Base-by-base conservation (phyloP, 2,113 vertebrate species). In the Galemys pyrenaicus region DNA sequence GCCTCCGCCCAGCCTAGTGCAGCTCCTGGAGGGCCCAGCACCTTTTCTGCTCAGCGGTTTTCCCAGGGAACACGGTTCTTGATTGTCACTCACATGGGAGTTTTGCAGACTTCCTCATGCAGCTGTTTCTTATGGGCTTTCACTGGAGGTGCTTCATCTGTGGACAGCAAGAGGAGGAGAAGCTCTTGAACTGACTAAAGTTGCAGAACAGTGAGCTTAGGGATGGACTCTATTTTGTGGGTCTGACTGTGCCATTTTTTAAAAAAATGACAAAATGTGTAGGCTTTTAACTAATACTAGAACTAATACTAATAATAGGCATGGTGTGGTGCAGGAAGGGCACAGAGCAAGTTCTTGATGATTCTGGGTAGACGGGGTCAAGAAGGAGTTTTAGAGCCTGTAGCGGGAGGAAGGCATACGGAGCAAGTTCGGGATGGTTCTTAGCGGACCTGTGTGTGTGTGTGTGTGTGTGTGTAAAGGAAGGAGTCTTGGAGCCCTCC, bases 161-260 rank as follows among this genome's bases (percentile, higher is more conserved):
- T 56, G 30, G n/a, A 1, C 11, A 51, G 46, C 0, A 0, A 58
- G 51, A 67, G 5, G 24, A 67, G 5, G 24, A 30, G 15, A 75
- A 3, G 32, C 1, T 2, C 3, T 24, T 41, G 58, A 24, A 5
- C 58, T 35, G 58, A 20, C 19, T 28, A 75, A 1, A 7, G 28
- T 41, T 74, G 24, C 3, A 5, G n/a, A 41, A 49, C 17, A 62
- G 8, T 5, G 39, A 51, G n/a, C 39, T 24, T 60, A n/a, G 26
- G 30, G 22, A 12, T 44, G 39, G 62, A 22, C 20, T 46, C 5
- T 65, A 15, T 73, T 37, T 30, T 74, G 20, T 3, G 16, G 13
- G 12, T 51, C 22, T 64, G 41, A 37, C 4, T 39, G 24, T 65
- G 8, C 64, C 41, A 70, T 62, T 64, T 44, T 44, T 44, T 15